Percentiles rank a stretch among this genome's conserved stretches.
Evolutionary conservation across 2,797 vertebrate species (phyloP).

Genomic region (Podargus strigoides): DNA sequence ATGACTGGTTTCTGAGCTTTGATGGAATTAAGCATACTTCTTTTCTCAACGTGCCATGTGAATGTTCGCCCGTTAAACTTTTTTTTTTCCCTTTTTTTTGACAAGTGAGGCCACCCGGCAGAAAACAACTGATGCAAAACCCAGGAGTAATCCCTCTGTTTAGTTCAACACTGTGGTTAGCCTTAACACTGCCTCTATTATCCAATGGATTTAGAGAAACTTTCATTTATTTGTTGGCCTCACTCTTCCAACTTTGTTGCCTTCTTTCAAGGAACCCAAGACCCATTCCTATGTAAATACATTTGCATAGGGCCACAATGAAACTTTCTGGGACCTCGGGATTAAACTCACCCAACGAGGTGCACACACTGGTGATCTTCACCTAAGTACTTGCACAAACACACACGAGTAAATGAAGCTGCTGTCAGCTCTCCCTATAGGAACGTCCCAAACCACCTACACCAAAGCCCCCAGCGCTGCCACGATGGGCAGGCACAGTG

Average conservation of each 20-base stretch:
- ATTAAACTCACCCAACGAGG: constrained; percentile 76
- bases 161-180: constrained; percentile 93
- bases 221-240: constrained; percentile 96
- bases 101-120: constrained; percentile 98
- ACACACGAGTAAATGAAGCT: constrained; percentile 56
- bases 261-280: constrained; percentile 82
- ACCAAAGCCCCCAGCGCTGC: not conserved
- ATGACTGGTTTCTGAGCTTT: constrained; percentile 97
- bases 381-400: constrained; percentile 64
- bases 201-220: constrained; percentile 97
- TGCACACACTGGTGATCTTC: constrained; percentile 60
- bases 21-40: constrained; percentile 98
- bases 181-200: constrained; percentile 98
- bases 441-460: not conserved
- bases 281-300: constrained; percentile 84
- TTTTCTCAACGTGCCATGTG: constrained; percentile 92
- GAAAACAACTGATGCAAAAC: constrained; percentile 99
- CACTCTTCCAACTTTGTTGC: constrained; percentile 86
- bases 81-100: constrained; percentile 80
- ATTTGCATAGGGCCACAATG: constrained; percentile 91
- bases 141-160: constrained; percentile 94
- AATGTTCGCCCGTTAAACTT: constrained; percentile 91
- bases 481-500: not conserved
- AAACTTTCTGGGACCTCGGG: constrained; percentile 81
- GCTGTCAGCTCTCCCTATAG: constrained; percentile 1